Base-by-base conservation (phyloP, 2,797 vertebrate genomes). In the Podarcis siculus region DNA sequence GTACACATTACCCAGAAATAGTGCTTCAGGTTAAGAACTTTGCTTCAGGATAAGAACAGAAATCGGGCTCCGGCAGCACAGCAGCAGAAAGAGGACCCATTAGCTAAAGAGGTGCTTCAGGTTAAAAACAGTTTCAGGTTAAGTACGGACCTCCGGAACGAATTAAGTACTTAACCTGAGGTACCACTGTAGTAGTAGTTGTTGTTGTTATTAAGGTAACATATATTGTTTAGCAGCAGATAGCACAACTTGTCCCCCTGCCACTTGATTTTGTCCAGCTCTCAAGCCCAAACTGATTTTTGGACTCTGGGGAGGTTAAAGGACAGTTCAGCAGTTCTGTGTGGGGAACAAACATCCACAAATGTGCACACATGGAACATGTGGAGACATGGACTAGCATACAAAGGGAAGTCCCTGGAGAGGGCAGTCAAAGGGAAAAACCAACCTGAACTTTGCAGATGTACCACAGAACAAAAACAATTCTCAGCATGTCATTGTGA, bases 391-490 rank as follows among this genome's bases (percentile, higher is more conserved):
- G 15, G 17, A 8, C 35, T 32, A 0, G 35, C 19, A 32, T 15
- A 61, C 19, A 19, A 10, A 10, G 45, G 45, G 58, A 61, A 61
- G 19, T 61, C 9, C 45, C 45, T 21, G 55, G 58, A 61, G 13
- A 61, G 58, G 8, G 21, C 25, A 35, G 10, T 6, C 58, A 85
- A 19, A 2, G 19, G 30, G 15, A 2, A 13, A 85, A 76, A 32
- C 61, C 66, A 66, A 61, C 7, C 8, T 64, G 73, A 79, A 72
- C 12, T 3, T 72, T 6, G 2, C 35, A 55, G 21, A 66, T 8
- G 45, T 64, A 84, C 87, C 87, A 64, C 12, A 5, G 75, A 86
- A 67, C 0, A 88, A 17, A 13, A 58, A 12, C 12, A 83, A 91
- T 42, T 71, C 86, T 82, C 58, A 2, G 67, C 55, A 25, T 39